Conservation (phyloP, 2,888 invertebrate genomes). For the Resseliella maxima region DNA sequence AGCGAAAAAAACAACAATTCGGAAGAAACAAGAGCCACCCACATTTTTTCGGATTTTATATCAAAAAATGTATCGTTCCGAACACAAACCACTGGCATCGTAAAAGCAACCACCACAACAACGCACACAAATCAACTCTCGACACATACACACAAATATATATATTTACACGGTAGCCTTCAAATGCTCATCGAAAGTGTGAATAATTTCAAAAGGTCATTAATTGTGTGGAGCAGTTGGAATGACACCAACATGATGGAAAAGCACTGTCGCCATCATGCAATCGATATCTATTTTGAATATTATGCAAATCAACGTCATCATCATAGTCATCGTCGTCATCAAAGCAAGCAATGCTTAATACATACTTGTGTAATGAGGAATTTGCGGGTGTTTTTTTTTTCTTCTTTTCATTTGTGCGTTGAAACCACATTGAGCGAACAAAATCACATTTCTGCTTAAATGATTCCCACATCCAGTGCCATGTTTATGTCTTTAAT, state of each 20-base stretch:
- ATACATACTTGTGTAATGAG: not conserved
- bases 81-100: not conserved
- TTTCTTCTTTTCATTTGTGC: not conserved
- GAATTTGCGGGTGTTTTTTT: not conserved
- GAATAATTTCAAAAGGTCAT: conserved; percentile 31
- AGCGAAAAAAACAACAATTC: too few relatives aligned
- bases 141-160: too few relatives aligned
- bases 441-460: not conserved
- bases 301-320: conserved; percentile 46
- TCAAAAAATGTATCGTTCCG: too few relatives aligned
- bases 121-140: not conserved
- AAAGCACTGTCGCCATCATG: conserved; percentile 7
- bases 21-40: too few relatives aligned
- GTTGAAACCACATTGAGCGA: not conserved
- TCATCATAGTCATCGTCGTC: not conserved
- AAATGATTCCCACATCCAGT: not conserved
- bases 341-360: not conserved
- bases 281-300: conserved; percentile 15
- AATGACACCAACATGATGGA: not conserved
- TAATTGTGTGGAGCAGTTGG: conserved; percentile 6
- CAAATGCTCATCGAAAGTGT: not conserved
- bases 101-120: not conserved
- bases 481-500: not conserved
- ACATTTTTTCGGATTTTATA: too few relatives aligned
- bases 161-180: too few relatives aligned